Base-by-base conservation (phyloP, 2,113 vertebrate species). In the Merops nubicus region DNA sequence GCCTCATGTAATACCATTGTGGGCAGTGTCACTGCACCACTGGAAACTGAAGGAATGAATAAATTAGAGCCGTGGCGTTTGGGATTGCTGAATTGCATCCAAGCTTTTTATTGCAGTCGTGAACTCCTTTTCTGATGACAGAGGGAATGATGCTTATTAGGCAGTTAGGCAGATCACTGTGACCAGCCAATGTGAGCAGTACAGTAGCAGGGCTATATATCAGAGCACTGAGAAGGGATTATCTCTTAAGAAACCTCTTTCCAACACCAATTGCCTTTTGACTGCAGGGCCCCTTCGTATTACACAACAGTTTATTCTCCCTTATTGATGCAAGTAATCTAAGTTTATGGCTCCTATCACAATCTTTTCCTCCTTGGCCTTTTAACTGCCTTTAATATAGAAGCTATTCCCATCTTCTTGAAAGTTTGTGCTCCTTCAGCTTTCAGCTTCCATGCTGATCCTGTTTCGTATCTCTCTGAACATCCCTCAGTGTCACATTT, bases 41-140 rank as follows among this genome's bases (percentile, higher is more conserved):
- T 96, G 96, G 96, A 97, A 97, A 96, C 95, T 83, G 96, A 94
- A 94, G 89, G 95, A 96, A 97, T 97, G 96, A 97, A 98, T 98
- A 98, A 94, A 97, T 97, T 97, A 97, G 80, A 94, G 89, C 89
- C 2, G 1, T 51, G 91, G 92, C 36, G 12, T 96, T 97, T 90
- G 93, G 85, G 96, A 96, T 90, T 96, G 78, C 93, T 94, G 93
- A 97, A 96, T 96, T 97, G 93, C 97, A 92, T 96, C 89, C 91
- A 94, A 57, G 63, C 29, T 86, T 94, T 93, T 96, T 95, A 96
- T 91, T 94, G 95, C 57, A 88, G 75, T 89, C 91, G 72, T 93
- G 93, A 96, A 54, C 89, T 72, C 77, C 68, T 88, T 88, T 91
- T 59, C 94, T 5, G 20, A 89, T 83, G 77, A 87, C 85, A 89